Base-by-base conservation (phyloP, 2,113 vertebrate species). In the Nibea albiflora region DNA sequence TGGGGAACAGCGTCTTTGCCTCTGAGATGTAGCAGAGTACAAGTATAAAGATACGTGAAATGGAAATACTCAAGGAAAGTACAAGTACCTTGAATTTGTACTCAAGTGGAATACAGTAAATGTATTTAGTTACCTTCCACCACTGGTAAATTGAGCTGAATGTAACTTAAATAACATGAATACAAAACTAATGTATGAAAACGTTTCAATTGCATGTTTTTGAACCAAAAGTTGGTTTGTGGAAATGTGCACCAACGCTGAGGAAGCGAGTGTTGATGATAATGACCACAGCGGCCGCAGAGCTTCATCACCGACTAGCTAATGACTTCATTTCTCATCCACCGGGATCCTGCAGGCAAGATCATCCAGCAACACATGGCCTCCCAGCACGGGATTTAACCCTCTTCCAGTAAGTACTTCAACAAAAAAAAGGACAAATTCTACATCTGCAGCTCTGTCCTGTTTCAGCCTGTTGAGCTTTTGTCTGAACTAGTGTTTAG, bases 261-360 rank as follows among this genome's bases (percentile, higher is more conserved):
- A 54, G 9, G 7, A 17, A n/a, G 39, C 11, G 15, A 57, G 44
- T 58, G 53, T 26, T 65, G 5, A 60, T 73, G 53, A 65, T 42
- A 24, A 56, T 49, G 67, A 72, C 35, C 62, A 5, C 17, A 15
- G 28, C 4, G 11, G 19, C 58, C 44, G 8, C 5, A 16, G 10
- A 44, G 42, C 53, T 16, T 62, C 47, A 24, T 73, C 44, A 80
- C 3, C n/a, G 35, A 62, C 16, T 28, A 61, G 65, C 16, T 54
- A 66, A 76, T 66, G 24, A 72, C n/a, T 69, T 56, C 2, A 49
- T 61, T 22, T 54, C 10, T 7, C 20, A n/a, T 66, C 56, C 0
- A 3, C 39, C 42, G 78, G 61, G 78, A 73, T 63, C 54, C 16
- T 24, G 20, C 12, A 46, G 60, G 35, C 20, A 4, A 11, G 19